Percentiles rank a stretch among this genome's conserved stretches.
Conservation (phyloP, 2,797 vertebrate species). For the Melanotaenia parkinsoni region DNA sequence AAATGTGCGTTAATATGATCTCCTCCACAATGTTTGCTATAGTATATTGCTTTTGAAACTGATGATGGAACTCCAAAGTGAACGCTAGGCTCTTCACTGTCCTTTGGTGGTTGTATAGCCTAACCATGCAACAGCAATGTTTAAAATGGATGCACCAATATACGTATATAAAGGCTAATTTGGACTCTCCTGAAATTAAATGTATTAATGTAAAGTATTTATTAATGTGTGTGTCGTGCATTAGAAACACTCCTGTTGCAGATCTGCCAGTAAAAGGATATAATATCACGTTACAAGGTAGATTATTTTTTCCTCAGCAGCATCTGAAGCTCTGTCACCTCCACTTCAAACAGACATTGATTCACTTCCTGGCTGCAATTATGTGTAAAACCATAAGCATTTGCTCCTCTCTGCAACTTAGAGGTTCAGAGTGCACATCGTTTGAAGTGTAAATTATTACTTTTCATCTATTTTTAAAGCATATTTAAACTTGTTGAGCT, state of each 20-base stretch:
- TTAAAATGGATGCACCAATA: too few relatives aligned
- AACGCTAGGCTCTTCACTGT: too few relatives aligned
- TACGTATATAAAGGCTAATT: too few relatives aligned
- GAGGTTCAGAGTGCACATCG: constrained; percentile 24
- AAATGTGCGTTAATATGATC: too few relatives aligned
- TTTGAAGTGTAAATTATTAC: constrained; percentile 49
- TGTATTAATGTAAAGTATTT: too few relatives aligned
- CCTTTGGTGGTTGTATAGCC: too few relatives aligned
- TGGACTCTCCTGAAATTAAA: too few relatives aligned
- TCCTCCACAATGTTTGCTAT: too few relatives aligned
- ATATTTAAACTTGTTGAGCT: constrained; percentile 20
- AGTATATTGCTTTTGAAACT: too few relatives aligned
- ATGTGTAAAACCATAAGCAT: constrained; percentile 33
- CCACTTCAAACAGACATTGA: constrained; percentile 36
- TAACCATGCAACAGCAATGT: too few relatives aligned
- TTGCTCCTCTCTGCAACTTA: constrained; percentile 24
- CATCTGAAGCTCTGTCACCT: constrained; percentile 29
- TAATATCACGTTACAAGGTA: background rate
- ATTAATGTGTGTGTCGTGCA: too few relatives aligned
- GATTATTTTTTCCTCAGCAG: constrained; percentile 13
- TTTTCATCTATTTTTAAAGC: constrained; percentile 29
- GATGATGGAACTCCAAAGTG: too few relatives aligned
- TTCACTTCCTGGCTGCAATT: constrained; percentile 26
- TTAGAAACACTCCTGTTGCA: background rate
- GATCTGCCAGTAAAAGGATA: background rate